Conservation (phyloP, 1,140 invertebrate species). For the Melitaea cinxia region DNA sequence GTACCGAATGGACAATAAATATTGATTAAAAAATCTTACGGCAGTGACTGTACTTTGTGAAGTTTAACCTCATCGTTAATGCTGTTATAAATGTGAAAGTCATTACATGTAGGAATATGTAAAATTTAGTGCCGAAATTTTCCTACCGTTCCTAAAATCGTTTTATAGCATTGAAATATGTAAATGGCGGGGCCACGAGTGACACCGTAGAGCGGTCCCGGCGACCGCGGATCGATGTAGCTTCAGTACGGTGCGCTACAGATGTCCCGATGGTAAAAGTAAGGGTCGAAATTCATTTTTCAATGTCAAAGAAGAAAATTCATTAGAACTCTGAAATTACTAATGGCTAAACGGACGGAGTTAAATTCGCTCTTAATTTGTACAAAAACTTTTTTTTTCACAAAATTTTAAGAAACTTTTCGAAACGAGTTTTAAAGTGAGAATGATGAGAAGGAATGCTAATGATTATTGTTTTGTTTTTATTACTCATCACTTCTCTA, state of each 20-base stretch:
- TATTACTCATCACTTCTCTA: constrained; percentile 32
- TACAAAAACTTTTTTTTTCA: constrained; percentile 78
- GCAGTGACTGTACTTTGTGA: too few relatives aligned
- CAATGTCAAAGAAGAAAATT: constrained; percentile 81
- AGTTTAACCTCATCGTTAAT: background rate
- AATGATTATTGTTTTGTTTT: constrained; percentile 75
- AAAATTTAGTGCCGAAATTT: background rate
- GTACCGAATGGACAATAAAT: background rate
- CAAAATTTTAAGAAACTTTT: constrained; percentile 73
- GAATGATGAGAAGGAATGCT: constrained; percentile 70
- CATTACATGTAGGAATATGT: background rate
- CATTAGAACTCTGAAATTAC: constrained; percentile 82
- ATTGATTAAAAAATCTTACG: background rate
- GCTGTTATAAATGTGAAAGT: background rate
- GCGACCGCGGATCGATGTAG: constrained; percentile 56
- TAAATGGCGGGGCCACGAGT: constrained; percentile 44
- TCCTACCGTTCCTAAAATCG: constrained; percentile 6
- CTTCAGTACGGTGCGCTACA: constrained; percentile 55
- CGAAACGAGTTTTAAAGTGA: constrained; percentile 77
- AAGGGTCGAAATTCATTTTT: constrained; percentile 78
- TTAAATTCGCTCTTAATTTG: constrained; percentile 81
- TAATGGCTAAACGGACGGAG: constrained; percentile 80
- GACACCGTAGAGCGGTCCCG: constrained; percentile 34
- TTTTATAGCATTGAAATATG: constrained; percentile 42
- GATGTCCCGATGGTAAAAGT: constrained; percentile 66